These are phyloP conservation scores for Epinephelus fuscoguttatus DNA, from an alignment of 2,113 vertebrate genomes.

Conservation along the genomic window DNA sequence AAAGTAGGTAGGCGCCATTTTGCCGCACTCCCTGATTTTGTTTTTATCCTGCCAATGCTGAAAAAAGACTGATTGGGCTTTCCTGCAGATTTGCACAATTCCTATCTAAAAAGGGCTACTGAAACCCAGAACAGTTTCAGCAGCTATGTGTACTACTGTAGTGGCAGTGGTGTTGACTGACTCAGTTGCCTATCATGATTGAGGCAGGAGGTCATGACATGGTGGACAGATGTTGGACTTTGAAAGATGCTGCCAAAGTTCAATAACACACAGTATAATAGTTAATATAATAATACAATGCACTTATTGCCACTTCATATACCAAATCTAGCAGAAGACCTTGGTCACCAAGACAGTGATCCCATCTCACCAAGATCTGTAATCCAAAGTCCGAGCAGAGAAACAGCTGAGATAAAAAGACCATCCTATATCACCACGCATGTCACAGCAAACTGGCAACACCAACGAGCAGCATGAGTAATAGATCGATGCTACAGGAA, in stretches of 20 bases:
- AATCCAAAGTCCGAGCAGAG: slow-evolving; percentile 18
- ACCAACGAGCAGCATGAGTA: slow-evolving; percentile 45
- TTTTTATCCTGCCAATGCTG: too few relatives aligned
- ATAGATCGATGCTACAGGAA: slow-evolving; percentile 39
- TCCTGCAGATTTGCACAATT: too few relatives aligned
- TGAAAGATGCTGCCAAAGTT: slow-evolving; percentile 22
- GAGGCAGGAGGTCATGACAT: slow-evolving; percentile 15
- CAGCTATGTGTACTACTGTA: neutral
- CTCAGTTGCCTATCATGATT: slow-evolving; percentile 21
- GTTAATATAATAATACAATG: slow-evolving; percentile 19
- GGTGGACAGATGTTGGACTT: slow-evolving; percentile 11
- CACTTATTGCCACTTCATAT: slow-evolving; percentile 21
- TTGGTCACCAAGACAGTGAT: neutral
- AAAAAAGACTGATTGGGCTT: too few relatives aligned
- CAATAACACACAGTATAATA: slow-evolving; percentile 17
- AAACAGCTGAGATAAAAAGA: slow-evolving; percentile 42
- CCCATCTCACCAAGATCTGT: slow-evolving; percentile 22
- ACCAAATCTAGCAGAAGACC: slow-evolving; percentile 17
- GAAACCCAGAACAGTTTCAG: neutral
- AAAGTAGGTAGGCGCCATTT: too few relatives aligned
- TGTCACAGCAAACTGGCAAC: slow-evolving; percentile 45
- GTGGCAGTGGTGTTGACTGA: slow-evolving; percentile 20
- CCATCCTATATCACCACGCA: slow-evolving; percentile 39
- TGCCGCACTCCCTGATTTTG: too few relatives aligned
- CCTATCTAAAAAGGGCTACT: too few relatives aligned